Conservation (phyloP, 2,888 invertebrate genomes). For the Falcaria lacertinaria region DNA sequence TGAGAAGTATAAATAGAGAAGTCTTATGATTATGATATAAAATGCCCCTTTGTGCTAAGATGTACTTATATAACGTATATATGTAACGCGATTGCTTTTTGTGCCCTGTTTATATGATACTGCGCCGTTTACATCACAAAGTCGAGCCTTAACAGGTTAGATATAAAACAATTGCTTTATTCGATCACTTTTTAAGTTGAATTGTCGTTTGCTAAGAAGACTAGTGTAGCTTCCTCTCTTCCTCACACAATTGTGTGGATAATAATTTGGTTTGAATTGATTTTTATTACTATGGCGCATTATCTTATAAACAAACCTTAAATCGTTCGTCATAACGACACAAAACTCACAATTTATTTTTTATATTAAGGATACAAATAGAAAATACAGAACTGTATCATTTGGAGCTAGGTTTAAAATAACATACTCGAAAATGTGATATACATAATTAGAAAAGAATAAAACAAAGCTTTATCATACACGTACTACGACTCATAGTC, state of each 20-base stretch:
- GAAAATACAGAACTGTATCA: constrained; percentile 48
- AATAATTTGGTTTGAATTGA: too few species aligned
- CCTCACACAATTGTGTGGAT: too few species aligned
- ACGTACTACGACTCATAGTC: too few species aligned
- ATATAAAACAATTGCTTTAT: too few species aligned
- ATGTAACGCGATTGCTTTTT: constrained; percentile 33
- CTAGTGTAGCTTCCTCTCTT: too few species aligned
- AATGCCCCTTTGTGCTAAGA: constrained; percentile 49
- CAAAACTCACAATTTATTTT: constrained; percentile 43
- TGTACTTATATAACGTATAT: constrained; percentile 43
- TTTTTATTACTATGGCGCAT: neutral
- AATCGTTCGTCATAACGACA: constrained; percentile 26
- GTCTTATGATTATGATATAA: too few species aligned
- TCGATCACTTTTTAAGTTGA: too few species aligned
- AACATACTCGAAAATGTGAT: constrained; percentile 75
- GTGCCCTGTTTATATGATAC: too few species aligned
- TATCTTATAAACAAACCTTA: neutral
- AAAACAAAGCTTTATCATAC: constrained; percentile 51
- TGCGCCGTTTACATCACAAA: too few species aligned
- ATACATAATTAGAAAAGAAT: constrained; percentile 54
- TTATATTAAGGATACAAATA: constrained; percentile 35
- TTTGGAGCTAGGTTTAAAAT: constrained; percentile 49
- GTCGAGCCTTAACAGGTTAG: too few species aligned
- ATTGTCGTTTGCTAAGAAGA: too few species aligned
- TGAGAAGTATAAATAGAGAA: too few species aligned